Percentiles rank a stretch among this genome's conserved stretches.
phyloP scores from a whole-genome alignment of 1,140 invertebrate genomes.

The Megalonaias nervosa region DNA sequence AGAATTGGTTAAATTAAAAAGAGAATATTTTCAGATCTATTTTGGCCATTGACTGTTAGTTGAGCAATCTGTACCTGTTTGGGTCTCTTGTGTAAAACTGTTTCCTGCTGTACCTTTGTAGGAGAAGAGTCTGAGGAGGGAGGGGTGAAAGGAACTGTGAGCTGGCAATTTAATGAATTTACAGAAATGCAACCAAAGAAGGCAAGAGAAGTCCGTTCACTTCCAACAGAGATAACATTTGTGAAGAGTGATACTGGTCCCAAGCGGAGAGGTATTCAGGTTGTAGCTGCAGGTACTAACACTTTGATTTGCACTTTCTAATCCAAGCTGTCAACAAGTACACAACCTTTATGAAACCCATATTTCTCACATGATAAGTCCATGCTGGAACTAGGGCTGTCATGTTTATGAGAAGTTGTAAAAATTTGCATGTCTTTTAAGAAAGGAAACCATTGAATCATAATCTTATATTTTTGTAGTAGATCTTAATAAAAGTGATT shows the following conservation, averaged over 20 bases:
- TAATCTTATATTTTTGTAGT: no score
- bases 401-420: no score
- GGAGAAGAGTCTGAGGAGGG: conserved; percentile 62
- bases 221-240: conserved; percentile 53
- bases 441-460: no score
- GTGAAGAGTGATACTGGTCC: conserved; percentile 26
- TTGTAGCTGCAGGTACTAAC: no score
- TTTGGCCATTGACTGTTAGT: not conserved
- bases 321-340: no score
- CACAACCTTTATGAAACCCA: no score
- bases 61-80: no score
- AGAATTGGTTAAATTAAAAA: not conserved
- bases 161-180: conserved; percentile 55
- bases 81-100: not conserved
- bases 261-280: conserved; percentile 23
- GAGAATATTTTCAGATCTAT: not conserved
- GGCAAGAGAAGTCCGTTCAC: conserved; percentile 43
- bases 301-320: no score
- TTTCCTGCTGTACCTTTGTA: conserved; percentile 20
- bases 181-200: conserved; percentile 63
- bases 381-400: no score
- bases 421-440: no score
- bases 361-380: no score
- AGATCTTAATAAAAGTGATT: no score
- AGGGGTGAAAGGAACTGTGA: conserved; percentile 59